These are phyloP conservation scores for Chymomyza fuscimana DNA, from an alignment of 2,888 invertebrate species.

Conservation along the genomic window DNA sequence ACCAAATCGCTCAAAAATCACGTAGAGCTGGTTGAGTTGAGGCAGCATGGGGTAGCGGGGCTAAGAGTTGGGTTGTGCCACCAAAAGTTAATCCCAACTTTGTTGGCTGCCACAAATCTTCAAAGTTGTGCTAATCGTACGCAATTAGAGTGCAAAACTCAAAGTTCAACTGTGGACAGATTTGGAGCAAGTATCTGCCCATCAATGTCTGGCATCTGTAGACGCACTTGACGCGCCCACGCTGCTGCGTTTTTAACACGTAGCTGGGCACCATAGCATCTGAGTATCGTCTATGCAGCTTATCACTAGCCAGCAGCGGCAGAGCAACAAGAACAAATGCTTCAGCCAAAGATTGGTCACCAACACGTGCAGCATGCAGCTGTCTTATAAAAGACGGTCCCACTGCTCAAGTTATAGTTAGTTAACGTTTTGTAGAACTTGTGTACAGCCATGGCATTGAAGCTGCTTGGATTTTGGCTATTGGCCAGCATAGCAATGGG, in stretches of 20 bases:
- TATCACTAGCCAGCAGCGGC: neutral
- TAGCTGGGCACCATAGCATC: neutral
- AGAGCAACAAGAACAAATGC: too few species aligned
- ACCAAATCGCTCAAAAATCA: conserved; percentile 49
- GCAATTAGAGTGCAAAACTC: neutral
- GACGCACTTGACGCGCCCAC: neutral
- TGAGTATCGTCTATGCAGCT: neutral
- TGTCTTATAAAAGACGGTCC: conserved; percentile 49
- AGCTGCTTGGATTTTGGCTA: conserved; percentile 15
- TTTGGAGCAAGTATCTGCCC: neutral
- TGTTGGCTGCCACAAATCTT: neutral
- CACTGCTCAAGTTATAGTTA: conserved; percentile 46
- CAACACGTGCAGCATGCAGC: conserved; percentile 19
- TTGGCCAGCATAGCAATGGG: conserved; percentile 13
- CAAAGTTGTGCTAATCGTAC: neutral
- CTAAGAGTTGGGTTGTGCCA: neutral
- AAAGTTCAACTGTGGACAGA: neutral
- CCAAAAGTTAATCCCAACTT: neutral
- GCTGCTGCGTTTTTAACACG: neutral
- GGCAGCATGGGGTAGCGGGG: neutral
- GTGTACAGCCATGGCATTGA: neutral
- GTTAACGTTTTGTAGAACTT: conserved; percentile 35
- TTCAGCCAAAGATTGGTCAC: neutral
- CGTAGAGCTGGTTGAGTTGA: conserved; percentile 36
- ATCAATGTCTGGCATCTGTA: neutral